Evolutionary conservation across 23 tunicate genomes (phyloP), one percentile per base, ranked within the genome.

Genomic region (Styela plicata): DNA sequence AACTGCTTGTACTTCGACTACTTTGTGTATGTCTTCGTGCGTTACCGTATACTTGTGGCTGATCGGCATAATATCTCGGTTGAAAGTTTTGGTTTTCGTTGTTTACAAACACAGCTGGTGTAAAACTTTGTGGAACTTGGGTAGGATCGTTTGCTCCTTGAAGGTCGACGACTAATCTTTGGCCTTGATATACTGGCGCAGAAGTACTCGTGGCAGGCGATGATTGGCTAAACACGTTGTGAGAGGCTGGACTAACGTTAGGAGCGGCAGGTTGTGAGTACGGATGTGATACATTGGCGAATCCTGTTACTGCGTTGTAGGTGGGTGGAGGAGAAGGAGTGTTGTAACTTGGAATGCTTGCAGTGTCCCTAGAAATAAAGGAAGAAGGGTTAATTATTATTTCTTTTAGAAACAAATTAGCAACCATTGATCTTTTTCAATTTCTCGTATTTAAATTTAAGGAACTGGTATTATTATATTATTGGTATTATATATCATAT

Each of bases 291-390:
- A 53, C 44, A 53, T 76, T 76, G 21, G 81, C 63, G 44, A 33
- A 76, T 26, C 81, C 81, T 13, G 81, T 76, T 26, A 76, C 81
- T 25, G 81, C 64, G 13, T 52, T 76, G 65, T 76, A 76, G 18
- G 81, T 76, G 13, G 81, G 81, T 1, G 81, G 81, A 22, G 81
- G 81, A 5, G 81, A 76, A 20, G 81, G 81, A 44, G 81, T 76
- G 66, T 53, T 53, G 81, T 76, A 76, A 0, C 81, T 76, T 24
- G 81, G 81, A 27, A 76, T 36, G 81, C 81, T 76, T 17, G 78
- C 78, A 53, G 81, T 33, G 13, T 76, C 81, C 33, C 81, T 76
- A 26, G n/a, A 0, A 67, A 67, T 1, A 27, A 24, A 27, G 13
- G 0, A 19, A 27, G 71, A 67, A 27, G n/a, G n/a, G n/a, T n/a